Evolutionary conservation across 1,140 invertebrate species (phyloP).

Genomic region (Potamilus streckersoni): DNA sequence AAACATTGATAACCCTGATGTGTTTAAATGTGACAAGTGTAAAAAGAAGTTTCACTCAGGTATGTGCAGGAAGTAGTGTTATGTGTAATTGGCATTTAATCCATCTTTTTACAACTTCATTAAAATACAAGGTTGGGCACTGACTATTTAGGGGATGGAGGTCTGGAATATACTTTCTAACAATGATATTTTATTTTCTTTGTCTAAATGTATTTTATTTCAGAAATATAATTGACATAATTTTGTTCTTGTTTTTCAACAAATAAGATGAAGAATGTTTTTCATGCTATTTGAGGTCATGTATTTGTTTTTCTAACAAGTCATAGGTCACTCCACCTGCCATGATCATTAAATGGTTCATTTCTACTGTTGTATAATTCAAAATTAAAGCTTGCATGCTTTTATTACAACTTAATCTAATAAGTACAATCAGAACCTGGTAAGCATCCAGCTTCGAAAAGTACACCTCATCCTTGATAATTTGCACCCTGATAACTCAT

Average conservation of each 20-base stretch:
- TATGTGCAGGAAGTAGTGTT: conserved; percentile 4
- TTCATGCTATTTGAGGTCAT: no score
- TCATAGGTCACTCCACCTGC: no score
- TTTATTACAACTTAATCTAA: no score
- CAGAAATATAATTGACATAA: background rate
- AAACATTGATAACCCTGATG: conserved; percentile 8
- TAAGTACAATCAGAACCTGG: no score
- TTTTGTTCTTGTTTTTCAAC: background rate
- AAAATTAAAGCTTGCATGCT: no score
- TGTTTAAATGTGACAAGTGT: conserved; percentile 37
- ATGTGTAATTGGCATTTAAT: background rate
- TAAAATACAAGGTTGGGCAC: background rate
- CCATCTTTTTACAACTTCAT: background rate
- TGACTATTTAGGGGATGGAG: background rate
- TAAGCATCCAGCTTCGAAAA: no score
- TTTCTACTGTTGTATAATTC: no score
- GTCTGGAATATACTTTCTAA: background rate
- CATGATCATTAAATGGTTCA: no score
- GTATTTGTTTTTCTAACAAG: no score
- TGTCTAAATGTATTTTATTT: background rate
- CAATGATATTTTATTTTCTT: background rate
- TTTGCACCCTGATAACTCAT: no score
- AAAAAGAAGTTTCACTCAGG: conserved; percentile 42
- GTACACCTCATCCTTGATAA: no score
- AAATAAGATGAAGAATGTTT: no score